phyloP scores from a whole-genome alignment of 2,888 invertebrate genomes.

The Arenicola marina region DNA sequence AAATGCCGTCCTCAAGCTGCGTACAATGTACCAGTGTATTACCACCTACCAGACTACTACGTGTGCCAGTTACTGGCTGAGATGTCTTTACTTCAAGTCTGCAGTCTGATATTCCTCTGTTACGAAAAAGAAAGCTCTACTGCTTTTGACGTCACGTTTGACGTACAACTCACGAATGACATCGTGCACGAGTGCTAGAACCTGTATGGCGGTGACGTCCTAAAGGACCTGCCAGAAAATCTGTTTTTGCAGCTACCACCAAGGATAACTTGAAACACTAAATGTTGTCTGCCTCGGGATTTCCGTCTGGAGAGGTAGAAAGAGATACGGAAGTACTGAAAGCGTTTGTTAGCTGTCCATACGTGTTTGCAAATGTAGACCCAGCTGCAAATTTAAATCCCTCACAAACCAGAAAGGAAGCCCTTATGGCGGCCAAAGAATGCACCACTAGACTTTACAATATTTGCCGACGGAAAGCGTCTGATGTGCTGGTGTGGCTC shows the following conservation, averaged over 20 bases:
- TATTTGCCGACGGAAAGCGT: neutral
- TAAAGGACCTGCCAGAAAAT: neutral
- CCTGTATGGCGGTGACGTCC: neutral
- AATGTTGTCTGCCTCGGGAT: neutral
- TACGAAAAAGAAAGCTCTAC: neutral
- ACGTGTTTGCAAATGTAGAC: neutral
- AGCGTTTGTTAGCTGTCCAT: neutral
- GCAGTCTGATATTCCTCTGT: neutral
- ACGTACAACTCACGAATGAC: neutral
- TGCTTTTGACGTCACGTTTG: neutral
- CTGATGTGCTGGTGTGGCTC: slow-evolving; percentile 1
- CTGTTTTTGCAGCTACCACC: neutral
- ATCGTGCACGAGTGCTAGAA: neutral
- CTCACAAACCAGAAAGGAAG: neutral
- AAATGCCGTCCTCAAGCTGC: neutral
- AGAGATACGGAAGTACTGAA: neutral
- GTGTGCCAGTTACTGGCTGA: no score
- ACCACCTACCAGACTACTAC: no score
- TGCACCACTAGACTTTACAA: neutral
- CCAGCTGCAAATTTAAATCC: neutral
- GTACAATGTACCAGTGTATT: neutral
- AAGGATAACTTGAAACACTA: neutral
- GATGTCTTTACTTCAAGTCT: neutral
- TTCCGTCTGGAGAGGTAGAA: neutral
- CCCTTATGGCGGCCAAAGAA: neutral